Evolutionary conservation across 2,888 invertebrate species (phyloP), one percentile per base, ranked within the genome.

Genomic region (Apodemia zela): DNA sequence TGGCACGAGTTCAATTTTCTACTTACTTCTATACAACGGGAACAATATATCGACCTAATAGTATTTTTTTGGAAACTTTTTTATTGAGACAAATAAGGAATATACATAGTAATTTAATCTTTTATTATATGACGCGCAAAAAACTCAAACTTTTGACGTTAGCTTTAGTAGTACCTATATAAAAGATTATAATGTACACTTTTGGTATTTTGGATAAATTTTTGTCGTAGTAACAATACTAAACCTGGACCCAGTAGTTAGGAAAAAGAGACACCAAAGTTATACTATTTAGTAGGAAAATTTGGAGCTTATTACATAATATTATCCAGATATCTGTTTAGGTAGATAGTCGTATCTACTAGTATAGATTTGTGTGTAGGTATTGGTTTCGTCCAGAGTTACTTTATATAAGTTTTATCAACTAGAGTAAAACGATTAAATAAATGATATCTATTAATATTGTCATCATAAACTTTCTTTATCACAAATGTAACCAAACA

Each of bases 201-300:
- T 73, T 80, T 87, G 80, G 84, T 89, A 89, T 90, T 90, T 90
- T 89, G 82, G 87, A 89, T 75, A 81, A 72, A 80, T 74, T 85
- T 89, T 83, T 75, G 66, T 73, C 82, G 71, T 72, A 73, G 72
- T 72, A 47, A 47, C 45, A 47, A 17, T 47, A 47, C 45, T 47
- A 76, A 78, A 77, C 71, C 75, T 77, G 84, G 86, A 86, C 84
- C 87, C 86, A 85, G 80, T 90, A 90, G 87, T 77, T 88, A 89
- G 84, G 81, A 72, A 78, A 78, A 79, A 75, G 75, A 77, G 77
- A 90, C 89, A 89, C 90, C 90, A 89, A 89, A 83, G 83, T 87
- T 82, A 82, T 83, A 79, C 80, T 82, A 66, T 71, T 68, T 66
- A 75, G 77, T 84, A 85, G 82, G 74, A 65, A 70, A 75, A 76